Evolutionary conservation across 2,888 invertebrate genomes (phyloP), one percentile per base, ranked within the genome.

Genomic region (Apamea epomidion): DNA sequence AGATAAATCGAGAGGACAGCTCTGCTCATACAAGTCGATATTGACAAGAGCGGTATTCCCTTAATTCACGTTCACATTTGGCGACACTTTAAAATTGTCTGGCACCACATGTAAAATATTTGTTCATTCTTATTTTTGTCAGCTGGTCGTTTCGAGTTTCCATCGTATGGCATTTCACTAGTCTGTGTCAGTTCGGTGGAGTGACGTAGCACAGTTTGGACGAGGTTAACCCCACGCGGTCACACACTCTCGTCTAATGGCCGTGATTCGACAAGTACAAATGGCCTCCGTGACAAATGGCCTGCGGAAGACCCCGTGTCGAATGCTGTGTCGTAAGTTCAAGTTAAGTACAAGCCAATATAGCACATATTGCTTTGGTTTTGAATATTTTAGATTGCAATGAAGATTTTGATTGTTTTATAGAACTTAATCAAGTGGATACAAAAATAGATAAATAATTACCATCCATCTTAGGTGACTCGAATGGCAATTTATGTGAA

Each of bases 201-300:
- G 90, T 89, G 89, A 90, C 88, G 94, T 93, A 91, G 92, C 94
- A 85, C 88, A 93, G 92, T 96, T 91, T 91, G 95, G 91, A 95
- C 95, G 92, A 87, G 93, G 92, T 92, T 94, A 94, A 94, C 95
- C 96, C 95, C 95, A 93, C 94, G 95, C 95, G 97, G 97, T 97
- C 96, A 96, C 96, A 96, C 96, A 96, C 96, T 96, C 96, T 93
- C 94, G 93, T 96, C 96, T 97, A 97, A 97, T 97, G 97, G 97
- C 95, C 94, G 96, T 96, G 97, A 97, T 97, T 97, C 97, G 97
- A 97, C 97, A 97, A 97, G 97, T 97, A 97, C 97, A 97, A 97
- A 97, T 97, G 97, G 97, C 95, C 93, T 91, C 94, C 91, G 96
- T 97, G 97, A 97, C 97, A 97, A 97, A 97, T 97, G 96, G 96